A percentile compares a stretch with the other conserved stretches of the same genome.
Conservation (phyloP, 2,888 invertebrate genomes). For the Tridacna crocea region DNA sequence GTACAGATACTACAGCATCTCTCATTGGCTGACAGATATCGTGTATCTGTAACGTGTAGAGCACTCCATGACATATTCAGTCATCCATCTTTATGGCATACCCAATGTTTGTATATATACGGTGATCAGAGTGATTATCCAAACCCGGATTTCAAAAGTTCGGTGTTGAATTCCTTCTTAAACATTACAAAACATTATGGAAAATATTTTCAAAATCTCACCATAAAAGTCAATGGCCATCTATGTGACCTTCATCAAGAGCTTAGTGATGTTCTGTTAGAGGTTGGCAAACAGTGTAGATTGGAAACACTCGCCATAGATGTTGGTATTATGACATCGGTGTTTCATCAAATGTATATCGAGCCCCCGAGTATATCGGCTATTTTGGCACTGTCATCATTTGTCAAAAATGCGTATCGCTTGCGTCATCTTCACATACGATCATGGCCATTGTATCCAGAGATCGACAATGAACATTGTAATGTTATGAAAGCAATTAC, state of each 20-base stretch:
- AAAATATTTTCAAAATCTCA: conserved; percentile 74
- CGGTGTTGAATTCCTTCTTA: neutral
- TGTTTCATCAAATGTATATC: conserved; percentile 54
- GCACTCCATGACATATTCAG: conserved; percentile 69
- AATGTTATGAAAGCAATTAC: conserved; percentile 72
- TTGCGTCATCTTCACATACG: conserved; percentile 69
- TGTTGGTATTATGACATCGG: conserved; percentile 66
- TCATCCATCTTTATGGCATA: conserved; percentile 77
- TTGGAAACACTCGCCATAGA: conserved; percentile 74
- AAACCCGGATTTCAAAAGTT: conserved; percentile 33
- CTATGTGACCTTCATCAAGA: conserved; percentile 63
- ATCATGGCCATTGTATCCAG: conserved; percentile 76
- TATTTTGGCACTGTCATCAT: conserved; percentile 62
- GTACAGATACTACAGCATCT: conserved; percentile 72
- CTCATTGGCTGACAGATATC: conserved; percentile 63
- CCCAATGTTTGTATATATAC: conserved; percentile 57
- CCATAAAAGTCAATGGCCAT: conserved; percentile 68
- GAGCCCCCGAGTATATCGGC: conserved; percentile 58
- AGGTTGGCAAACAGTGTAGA: conserved; percentile 70
- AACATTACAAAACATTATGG: conserved; percentile 72
- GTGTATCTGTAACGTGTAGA: conserved; percentile 71
- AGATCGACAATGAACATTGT: conserved; percentile 50
- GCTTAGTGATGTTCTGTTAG: conserved; percentile 59
- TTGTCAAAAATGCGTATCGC: conserved; percentile 71
- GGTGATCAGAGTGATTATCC: neutral